A percentile compares a stretch with the other conserved stretches of the same genome.
These are phyloP conservation scores for Mythimna lalbum DNA, from an alignment of 2,888 invertebrate genomes.

Conservation along the genomic window DNA sequence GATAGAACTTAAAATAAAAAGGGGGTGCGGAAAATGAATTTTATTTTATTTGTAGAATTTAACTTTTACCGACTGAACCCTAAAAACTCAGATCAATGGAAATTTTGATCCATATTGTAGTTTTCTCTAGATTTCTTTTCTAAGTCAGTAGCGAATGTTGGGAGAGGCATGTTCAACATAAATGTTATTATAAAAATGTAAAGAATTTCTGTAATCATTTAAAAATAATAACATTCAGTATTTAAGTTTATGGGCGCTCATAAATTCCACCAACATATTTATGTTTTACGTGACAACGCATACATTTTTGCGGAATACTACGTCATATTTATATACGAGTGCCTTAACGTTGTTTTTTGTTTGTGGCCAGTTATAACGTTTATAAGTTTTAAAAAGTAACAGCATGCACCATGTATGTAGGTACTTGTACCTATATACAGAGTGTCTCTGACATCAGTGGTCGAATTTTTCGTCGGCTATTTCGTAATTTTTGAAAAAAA, in stretches of 20 bases:
- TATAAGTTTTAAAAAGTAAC: too few relatives aligned
- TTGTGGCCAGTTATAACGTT: neutral
- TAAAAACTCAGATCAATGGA: neutral
- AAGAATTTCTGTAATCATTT: neutral
- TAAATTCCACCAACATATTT: constrained; percentile 9
- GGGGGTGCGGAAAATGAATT: too few relatives aligned
- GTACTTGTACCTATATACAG: too few relatives aligned
- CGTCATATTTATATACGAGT: neutral
- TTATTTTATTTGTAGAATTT: too few relatives aligned
- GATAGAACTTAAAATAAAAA: too few relatives aligned
- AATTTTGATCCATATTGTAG: neutral
- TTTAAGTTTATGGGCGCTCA: constrained; percentile 11
- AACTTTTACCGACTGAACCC: neutral
- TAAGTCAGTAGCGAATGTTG: neutral
- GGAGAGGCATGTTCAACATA: too few relatives aligned
- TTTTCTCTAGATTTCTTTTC: neutral
- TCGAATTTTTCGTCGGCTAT: too few relatives aligned
- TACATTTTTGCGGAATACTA: constrained; percentile 17
- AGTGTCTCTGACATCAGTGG: too few relatives aligned
- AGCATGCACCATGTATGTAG: too few relatives aligned
- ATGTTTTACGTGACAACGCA: constrained; percentile 35
- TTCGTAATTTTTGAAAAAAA: too few relatives aligned
- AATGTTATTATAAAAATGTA: neutral
- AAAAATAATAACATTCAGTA: constrained; percentile 8
- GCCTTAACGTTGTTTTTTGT: neutral